Base-by-base conservation (phyloP, 92 coral and sea anemone genomes). In the Blastomussa wellsi region DNA sequence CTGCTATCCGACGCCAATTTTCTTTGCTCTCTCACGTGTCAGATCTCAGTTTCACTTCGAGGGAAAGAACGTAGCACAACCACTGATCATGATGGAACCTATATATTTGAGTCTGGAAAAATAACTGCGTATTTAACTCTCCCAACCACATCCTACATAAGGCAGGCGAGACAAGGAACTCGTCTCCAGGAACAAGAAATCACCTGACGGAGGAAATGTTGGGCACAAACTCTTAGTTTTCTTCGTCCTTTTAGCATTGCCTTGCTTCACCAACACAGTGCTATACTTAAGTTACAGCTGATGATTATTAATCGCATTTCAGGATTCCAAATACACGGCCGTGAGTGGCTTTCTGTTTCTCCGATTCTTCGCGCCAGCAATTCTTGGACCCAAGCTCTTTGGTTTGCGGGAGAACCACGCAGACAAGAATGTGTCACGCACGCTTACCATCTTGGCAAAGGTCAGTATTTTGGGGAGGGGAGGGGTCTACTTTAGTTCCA, bases 341-440 rank as follows among this genome's bases (percentile, higher is more conserved):
- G 90, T 96, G 81, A 94, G 98, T 52, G 94, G 98, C 3, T 96
- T 96, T 77, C 93, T 96, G 72, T 96, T 96, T 72, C 95, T 96
- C 24, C 95, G 98, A 7, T 94, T 94, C 87, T 91, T 86, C 77
- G 98, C 95, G 68, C 96, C 98, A 0, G 98, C 98, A 15, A 92
- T 96, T 44, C 98, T 96, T 13, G 97, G 95, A 36, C 98, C 98
- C 80, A 96, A 96, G 90, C 94, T 96, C 81, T 96, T 96, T 83
- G 92, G 92, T 60, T 81, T 94, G 53, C 77, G 95, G 32, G 95
- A 94, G 42, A 88, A 94, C 76, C 98, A 96, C 88, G 95, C 98
- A 33, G 98, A 96, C 80, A 93, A 92, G 80, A 90, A 87, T 52
- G 92, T 90, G 11, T 93, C 98, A 22, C 93, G 98, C 42, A 95